These are phyloP conservation scores for Pagrus major DNA, from an alignment of 2,113 vertebrate species.

Conservation along the genomic window DNA sequence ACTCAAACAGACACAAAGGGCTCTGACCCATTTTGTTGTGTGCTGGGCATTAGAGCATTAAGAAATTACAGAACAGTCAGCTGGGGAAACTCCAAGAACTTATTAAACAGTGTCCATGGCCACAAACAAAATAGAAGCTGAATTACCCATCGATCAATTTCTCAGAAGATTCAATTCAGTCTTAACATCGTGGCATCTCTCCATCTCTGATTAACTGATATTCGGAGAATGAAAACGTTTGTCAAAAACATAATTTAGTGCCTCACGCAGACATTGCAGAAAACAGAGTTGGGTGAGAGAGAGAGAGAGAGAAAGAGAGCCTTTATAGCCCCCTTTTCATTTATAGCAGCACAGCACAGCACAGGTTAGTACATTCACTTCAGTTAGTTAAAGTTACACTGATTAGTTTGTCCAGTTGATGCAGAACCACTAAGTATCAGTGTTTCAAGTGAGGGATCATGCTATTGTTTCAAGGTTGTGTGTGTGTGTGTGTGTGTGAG, in stretches of 20 bases:
- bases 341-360: no score
- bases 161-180: not conserved
- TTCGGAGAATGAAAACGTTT: not conserved
- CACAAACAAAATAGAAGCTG: not conserved
- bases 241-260: not conserved
- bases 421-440: not conserved
- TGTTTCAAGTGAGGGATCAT: not conserved
- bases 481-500: no score
- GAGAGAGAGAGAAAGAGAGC: no score
- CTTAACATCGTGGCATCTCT: no score
- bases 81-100: not conserved
- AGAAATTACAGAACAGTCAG: not conserved
- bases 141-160: not conserved
- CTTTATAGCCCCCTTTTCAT: no score
- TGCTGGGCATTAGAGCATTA: conserved; percentile 13
- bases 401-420: not conserved
- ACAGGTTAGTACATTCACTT: not conserved
- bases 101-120: not conserved
- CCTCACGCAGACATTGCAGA: not conserved
- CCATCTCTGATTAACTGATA: not conserved
- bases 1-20: conserved; percentile 9
- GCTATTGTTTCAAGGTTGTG: not conserved
- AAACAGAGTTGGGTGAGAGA: not conserved
- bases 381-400: not conserved
- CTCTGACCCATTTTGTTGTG: conserved; percentile 14